Base-by-base conservation (phyloP, 2,888 invertebrate species). In the Sphaerophoria taeniata region DNA sequence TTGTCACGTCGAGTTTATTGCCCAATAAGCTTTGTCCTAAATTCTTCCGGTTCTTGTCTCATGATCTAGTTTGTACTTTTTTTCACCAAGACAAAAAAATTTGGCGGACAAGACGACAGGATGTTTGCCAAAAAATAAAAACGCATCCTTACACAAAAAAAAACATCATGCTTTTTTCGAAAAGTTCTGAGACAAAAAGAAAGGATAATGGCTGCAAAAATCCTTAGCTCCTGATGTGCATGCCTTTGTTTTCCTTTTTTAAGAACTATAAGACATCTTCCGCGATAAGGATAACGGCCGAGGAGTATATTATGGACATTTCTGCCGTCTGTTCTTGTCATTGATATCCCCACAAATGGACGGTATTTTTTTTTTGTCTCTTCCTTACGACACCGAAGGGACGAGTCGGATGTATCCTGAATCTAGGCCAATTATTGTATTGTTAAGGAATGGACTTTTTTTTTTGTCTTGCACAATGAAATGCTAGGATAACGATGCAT, bases 1-100 rank as follows among this genome's bases (percentile, higher is more conserved):
- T 73, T 81, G 85, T 85, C 85, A 85, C 85, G 81, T 85, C 76
- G 76, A 85, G 85, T 85, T 85, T 85, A 85, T 85, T 85, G 85
- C 85, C 85, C 85, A 85, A 85, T 85, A 85, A 85, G 85, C 81
- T 69, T 76, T 85, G 79, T 85, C 81, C 85, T 76, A 85, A 85
- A 85, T 81, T 85, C 76, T 77, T 85, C 81, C 85, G 72, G 58
- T 79, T 80, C 58, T 73, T 81, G 85, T 85, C 85, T 79, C 83
- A 80, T 81, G 79, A 71, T 55, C 71, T 56, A 33, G 43, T 47
- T 71, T 76, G 55, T 53, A 24, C 34, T 39, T 43, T 24, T 45
- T 39, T 31, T 11, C 49, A 31, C 2, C 16, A 39, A 51, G 36
- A 9, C 12, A 60, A 72, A 70, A 78, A 79, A 74, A 69, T 81